These are phyloP conservation scores for Drosophila engyochracea DNA, from an alignment of 2,888 invertebrate genomes.

Conservation along the genomic window DNA sequence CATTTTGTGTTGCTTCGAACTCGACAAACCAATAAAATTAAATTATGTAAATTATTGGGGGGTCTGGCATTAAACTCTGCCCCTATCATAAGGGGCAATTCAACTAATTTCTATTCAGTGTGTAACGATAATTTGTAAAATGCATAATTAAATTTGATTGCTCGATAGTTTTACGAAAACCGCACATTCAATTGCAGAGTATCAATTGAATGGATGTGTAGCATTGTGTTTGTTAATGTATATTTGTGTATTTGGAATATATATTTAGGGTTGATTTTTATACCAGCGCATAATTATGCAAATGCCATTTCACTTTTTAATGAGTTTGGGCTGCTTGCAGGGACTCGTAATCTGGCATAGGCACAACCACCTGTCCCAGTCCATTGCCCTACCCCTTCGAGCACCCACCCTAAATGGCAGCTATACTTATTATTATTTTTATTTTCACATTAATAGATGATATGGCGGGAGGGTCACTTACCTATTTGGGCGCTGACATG, in stretches of 20 bases:
- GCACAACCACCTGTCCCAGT: neutral
- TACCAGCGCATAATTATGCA: conserved; percentile 37
- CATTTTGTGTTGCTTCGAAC: too few relatives aligned
- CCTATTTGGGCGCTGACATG: conserved; percentile 77
- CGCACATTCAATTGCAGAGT: conserved; percentile 31
- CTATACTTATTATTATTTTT: conserved; percentile 25
- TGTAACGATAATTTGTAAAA: conserved; percentile 59
- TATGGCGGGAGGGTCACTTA: conserved; percentile 59
- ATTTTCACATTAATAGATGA: conserved; percentile 16
- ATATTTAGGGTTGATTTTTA: neutral
- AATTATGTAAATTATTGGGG: conserved; percentile 3
- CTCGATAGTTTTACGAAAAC: conserved; percentile 33
- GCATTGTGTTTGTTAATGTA: neutral
- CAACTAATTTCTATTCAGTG: conserved; percentile 32
- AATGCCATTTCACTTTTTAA: conserved; percentile 50
- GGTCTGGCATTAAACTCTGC: neutral
- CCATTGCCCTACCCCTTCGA: neutral
- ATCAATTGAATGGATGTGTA: conserved; percentile 9
- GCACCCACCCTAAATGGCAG: neutral
- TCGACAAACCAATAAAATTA: neutral
- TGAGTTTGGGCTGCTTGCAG: conserved; percentile 34
- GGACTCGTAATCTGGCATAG: conserved; percentile 31
- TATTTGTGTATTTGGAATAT: neutral
- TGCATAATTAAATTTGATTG: conserved; percentile 57
- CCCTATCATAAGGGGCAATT: conserved; percentile 6